Percentiles rank a stretch among this genome's conserved stretches.
Conservation (phyloP, 2,888 invertebrate genomes). For the Bimastos eiseni region DNA sequence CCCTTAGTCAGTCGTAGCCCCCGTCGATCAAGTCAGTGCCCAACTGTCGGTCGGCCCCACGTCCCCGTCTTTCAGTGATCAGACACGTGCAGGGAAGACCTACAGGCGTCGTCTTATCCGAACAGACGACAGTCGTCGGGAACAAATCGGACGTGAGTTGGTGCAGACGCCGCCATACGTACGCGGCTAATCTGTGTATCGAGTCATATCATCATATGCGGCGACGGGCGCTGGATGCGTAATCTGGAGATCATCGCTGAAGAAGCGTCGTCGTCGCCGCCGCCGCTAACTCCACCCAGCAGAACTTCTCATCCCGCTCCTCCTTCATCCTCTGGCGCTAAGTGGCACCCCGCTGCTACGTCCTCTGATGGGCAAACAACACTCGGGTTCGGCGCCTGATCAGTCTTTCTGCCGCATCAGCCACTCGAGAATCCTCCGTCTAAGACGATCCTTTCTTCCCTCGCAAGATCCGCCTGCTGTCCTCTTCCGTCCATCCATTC, state of each 20-base stretch:
- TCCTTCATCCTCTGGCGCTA: neutral
- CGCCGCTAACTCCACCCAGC: neutral
- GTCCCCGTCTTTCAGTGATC: neutral
- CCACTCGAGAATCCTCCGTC: neutral
- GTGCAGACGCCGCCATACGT: neutral
- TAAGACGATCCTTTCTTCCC: neutral
- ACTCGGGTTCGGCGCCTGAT: constrained; percentile 5
- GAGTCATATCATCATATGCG: neutral
- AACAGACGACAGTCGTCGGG: neutral
- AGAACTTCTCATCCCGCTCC: neutral
- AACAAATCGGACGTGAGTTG: neutral
- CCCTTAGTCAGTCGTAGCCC: too few relatives aligned
- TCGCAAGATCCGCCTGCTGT: neutral
- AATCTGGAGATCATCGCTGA: neutral
- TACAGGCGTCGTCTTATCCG: neutral
- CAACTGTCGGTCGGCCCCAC: neutral
- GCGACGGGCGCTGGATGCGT: neutral
- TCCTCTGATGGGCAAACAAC: neutral
- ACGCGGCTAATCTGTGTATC: constrained; percentile 13
- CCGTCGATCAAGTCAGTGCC: too few relatives aligned
- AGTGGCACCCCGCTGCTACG: neutral
- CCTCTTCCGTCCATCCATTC: neutral
- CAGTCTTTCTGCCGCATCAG: neutral
- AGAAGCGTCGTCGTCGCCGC: neutral
- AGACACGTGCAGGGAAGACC: neutral